Conservation (phyloP, 2,888 invertebrate genomes). For the Brachylomia viminalis region DNA sequence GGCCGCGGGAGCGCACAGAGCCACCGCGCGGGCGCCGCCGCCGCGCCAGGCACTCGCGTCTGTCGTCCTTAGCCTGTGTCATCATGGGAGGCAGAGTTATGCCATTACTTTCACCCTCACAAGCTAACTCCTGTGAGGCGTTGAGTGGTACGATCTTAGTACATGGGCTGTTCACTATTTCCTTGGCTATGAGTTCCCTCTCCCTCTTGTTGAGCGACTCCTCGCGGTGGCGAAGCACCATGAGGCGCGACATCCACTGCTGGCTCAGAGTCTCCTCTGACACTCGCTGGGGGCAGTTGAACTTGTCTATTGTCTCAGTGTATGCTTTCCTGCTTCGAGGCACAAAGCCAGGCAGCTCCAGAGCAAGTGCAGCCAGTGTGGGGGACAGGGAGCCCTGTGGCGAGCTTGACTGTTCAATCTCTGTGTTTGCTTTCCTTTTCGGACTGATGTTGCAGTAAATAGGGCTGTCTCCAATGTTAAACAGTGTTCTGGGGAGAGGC, state of each 20-base stretch:
- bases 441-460: conserved; percentile 83
- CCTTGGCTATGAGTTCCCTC: conserved; percentile 84
- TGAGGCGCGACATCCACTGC: conserved; percentile 90
- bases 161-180: conserved; percentile 84
- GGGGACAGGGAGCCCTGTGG: conserved; percentile 80
- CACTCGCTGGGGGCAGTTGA: conserved; percentile 85
- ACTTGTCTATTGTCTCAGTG: conserved; percentile 74
- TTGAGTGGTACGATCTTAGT: conserved; percentile 77
- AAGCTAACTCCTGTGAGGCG: conserved; percentile 67
- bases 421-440: conserved; percentile 68
- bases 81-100: conserved; percentile 85
- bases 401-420: conserved; percentile 68
- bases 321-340: conserved; percentile 83
- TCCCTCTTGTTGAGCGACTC: conserved; percentile 89
- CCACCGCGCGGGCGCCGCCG: conserved; percentile 77
- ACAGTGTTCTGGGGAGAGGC: conserved; percentile 79
- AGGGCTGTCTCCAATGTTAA: conserved; percentile 78
- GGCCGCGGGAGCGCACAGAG: conserved; percentile 75
- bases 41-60: conserved; percentile 72
- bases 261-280: conserved; percentile 90
- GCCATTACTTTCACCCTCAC: conserved; percentile 78
- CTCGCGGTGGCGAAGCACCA: conserved; percentile 88
- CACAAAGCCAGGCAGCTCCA: conserved; percentile 88
- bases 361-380: conserved; percentile 85
- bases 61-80: conserved; percentile 69